Conservation (phyloP, 2,113 vertebrate species). For the Festucalex cinctus region DNA sequence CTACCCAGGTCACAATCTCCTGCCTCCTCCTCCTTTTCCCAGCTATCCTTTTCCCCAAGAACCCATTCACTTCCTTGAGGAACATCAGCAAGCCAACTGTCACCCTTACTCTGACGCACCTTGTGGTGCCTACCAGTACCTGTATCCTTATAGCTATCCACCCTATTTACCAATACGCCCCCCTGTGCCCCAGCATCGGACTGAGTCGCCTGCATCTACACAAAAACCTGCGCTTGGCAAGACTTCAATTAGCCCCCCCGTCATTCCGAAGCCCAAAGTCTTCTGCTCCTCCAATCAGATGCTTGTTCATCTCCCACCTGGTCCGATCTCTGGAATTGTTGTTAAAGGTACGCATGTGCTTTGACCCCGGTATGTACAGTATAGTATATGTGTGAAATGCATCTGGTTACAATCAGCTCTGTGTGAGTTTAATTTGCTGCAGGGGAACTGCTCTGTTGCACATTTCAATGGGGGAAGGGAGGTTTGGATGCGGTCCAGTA, state of each 20-base stretch:
- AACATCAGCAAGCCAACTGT: conserved; percentile 20
- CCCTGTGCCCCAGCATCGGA: conserved; percentile 6
- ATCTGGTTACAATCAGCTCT: conserved; percentile 45
- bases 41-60: conserved; percentile 7
- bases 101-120: conserved; percentile 1
- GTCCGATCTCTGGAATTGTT: conserved; percentile 53
- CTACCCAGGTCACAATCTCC: neutral
- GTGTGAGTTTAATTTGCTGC: conserved; percentile 28
- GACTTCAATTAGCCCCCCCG: neutral
- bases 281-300: conserved; percentile 63
- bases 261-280: conserved; percentile 35
- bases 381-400: conserved; percentile 17
- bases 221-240: neutral
- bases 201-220: neutral
- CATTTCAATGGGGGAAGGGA: neutral
- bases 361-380: neutral
- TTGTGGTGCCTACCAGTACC: conserved; percentile 29
- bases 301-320: conserved; percentile 59
- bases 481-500: neutral
- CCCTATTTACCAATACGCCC: conserved; percentile 3
- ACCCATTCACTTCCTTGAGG: conserved; percentile 11
- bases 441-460: conserved; percentile 5
- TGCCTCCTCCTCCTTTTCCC: conserved; percentile 1
- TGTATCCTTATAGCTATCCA: conserved; percentile 14
- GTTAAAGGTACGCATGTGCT: conserved; percentile 53